Evolutionary conservation across 2,797 vertebrate genomes (phyloP).

Genomic region (Hybognathus amarus): DNA sequence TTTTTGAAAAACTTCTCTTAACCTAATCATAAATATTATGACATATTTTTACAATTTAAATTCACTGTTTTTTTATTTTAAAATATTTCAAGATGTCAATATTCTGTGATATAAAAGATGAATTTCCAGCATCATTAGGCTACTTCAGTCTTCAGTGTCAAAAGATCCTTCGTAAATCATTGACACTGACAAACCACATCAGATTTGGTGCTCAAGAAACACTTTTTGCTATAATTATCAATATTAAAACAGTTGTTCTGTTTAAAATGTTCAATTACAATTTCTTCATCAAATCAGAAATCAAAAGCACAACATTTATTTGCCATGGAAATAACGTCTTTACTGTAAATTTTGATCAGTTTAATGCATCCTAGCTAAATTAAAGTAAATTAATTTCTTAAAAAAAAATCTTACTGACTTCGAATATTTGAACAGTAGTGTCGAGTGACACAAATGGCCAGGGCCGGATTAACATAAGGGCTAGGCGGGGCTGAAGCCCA

Average conservation of each 20-base stretch:
- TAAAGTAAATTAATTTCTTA: neutral
- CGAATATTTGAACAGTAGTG: neutral
- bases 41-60: neutral
- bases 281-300: neutral
- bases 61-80: no score
- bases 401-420: neutral
- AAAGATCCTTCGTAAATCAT: neutral
- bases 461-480: no score
- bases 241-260: neutral
- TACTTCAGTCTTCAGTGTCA: neutral
- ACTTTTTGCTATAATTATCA: neutral
- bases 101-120: no score
- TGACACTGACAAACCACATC: no score
- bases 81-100: no score
- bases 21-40: neutral
- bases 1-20: neutral
- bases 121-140: no score
- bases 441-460: neutral
- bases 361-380: neutral
- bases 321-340: neutral
- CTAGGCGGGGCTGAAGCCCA: no score
- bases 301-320: neutral
- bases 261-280: neutral
- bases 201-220: neutral
- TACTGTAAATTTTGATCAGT: neutral